Conservation (phyloP, 2,113 vertebrate genomes). For the Grantiella picta region DNA sequence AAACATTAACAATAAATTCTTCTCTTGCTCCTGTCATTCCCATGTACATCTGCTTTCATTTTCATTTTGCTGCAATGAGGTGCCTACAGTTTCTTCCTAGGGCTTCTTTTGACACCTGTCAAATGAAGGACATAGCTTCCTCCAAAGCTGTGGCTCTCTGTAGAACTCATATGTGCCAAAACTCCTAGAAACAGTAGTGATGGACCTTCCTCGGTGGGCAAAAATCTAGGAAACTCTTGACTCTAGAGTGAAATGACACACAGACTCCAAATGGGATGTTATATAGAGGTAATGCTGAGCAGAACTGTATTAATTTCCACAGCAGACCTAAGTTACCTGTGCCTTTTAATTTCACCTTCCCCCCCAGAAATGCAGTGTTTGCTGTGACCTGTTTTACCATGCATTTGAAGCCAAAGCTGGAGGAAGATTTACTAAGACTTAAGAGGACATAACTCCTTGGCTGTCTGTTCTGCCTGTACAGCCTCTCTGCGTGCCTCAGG, state of each 20-base stretch:
- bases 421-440: neutral
- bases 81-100: neutral
- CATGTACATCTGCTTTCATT: neutral
- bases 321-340: neutral
- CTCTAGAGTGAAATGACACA: neutral
- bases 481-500: neutral
- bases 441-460: neutral
- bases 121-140: neutral
- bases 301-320: neutral
- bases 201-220: neutral
- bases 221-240: neutral
- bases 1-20: neutral
- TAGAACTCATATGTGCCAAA: neutral
- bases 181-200: neutral
- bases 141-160: neutral
- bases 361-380: neutral
- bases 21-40: fast-evolving
- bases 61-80: neutral
- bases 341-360: neutral
- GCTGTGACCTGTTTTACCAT: neutral
- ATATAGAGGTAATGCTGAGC: neutral
- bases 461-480: neutral
- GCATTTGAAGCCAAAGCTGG: neutral
- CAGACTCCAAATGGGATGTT: neutral
- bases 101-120: neutral